Evolutionary conservation across 2,113 vertebrate genomes (phyloP).

Genomic region (Ia io): DNA sequence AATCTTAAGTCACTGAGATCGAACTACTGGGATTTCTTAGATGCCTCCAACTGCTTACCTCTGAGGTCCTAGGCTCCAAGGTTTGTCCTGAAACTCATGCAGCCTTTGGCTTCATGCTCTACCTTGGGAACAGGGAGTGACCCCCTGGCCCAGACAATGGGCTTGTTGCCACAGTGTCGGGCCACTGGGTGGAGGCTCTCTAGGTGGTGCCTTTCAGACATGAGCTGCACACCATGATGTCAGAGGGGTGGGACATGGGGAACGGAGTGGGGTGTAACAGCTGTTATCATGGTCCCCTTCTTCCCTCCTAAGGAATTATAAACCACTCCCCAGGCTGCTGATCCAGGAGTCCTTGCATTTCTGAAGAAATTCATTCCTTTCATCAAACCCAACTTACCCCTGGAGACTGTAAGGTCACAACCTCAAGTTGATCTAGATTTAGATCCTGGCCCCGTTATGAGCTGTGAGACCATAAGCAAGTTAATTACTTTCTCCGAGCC

Average conservation of each 20-base stretch:
- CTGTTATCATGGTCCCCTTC: background rate
- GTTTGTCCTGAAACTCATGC: slow-evolving; percentile 11
- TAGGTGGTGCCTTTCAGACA: slow-evolving; percentile 57
- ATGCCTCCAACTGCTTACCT: slow-evolving; percentile 36
- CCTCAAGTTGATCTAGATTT: background rate
- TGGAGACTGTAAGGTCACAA: background rate
- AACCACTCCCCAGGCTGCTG: background rate
- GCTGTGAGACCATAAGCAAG: background rate
- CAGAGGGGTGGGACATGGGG: slow-evolving; percentile 20
- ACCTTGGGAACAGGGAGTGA: background rate
- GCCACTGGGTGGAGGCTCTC: slow-evolving; percentile 51
- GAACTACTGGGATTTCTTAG: slow-evolving; percentile 61
- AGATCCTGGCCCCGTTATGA: background rate
- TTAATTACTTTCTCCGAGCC: background rate
- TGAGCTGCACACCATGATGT: slow-evolving; percentile 54
- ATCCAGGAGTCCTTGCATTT: background rate
- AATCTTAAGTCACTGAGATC: slow-evolving; percentile 48
- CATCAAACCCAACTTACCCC: background rate
- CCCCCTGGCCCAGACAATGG: background rate
- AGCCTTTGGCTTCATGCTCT: slow-evolving; percentile 44
- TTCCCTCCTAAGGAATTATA: background rate
- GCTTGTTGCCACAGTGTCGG: slow-evolving; percentile 6
- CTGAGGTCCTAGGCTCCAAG: slow-evolving; percentile 5
- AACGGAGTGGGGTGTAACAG: background rate
- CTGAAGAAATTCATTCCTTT: background rate